Percentiles rank a stretch among this genome's conserved stretches.
Conservation (phyloP, 2,797 vertebrate species). For the Loris lydekkerianus region DNA sequence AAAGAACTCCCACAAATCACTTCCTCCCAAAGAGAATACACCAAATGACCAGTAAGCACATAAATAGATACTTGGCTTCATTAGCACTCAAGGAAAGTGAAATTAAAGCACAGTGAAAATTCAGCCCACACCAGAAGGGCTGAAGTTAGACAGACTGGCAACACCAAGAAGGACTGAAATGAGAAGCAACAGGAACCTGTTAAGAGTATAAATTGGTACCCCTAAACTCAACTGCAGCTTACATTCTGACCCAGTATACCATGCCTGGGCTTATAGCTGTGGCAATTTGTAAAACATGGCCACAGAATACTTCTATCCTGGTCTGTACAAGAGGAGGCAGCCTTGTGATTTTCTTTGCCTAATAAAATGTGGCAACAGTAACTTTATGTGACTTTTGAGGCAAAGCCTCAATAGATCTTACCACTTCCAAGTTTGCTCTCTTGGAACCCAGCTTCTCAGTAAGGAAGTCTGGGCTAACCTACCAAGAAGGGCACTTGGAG, state of each 20-base stretch:
- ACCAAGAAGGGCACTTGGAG: neutral
- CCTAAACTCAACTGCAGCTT: neutral
- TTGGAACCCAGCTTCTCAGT: neutral
- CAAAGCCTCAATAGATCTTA: neutral
- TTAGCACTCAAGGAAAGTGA: conserved; percentile 50
- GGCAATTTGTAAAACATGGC: neutral
- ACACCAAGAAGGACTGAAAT: neutral
- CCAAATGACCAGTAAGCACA: conserved; percentile 22
- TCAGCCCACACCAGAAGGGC: neutral
- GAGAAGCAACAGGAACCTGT: neutral
- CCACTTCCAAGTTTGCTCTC: neutral
- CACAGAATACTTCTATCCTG: neutral
- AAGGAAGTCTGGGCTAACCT: neutral
- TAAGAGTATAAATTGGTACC: neutral
- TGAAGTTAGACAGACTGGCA: neutral
- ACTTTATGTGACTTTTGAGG: neutral
- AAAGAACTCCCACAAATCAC: conserved; percentile 65
- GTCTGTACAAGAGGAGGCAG: neutral
- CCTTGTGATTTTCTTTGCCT: neutral
- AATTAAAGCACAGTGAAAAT: neutral
- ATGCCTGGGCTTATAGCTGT: neutral
- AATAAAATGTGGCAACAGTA: neutral
- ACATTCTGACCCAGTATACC: neutral
- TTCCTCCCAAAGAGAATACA: conserved; percentile 62
- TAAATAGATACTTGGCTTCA: neutral